Conservation (phyloP, 1,140 invertebrate genomes). For the Ostrea denselamellosa region DNA sequence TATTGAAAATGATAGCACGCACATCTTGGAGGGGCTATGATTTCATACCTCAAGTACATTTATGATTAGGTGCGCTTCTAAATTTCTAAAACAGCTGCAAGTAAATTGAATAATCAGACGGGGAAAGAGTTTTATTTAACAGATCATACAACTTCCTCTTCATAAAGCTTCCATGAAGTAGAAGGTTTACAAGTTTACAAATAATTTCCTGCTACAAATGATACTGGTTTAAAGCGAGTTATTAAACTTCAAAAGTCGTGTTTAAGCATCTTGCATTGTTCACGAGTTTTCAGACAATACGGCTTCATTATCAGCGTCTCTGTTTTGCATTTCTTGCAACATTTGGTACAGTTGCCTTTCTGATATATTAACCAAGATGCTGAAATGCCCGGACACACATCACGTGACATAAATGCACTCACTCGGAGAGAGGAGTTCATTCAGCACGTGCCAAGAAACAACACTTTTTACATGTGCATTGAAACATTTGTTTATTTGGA, state of each 20-base stretch:
- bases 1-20: constrained; percentile 32
- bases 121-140: constrained; percentile 22
- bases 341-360: constrained; percentile 8
- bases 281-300: constrained; percentile 29
- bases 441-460: constrained; percentile 10
- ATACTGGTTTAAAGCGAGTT: constrained; percentile 17
- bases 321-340: constrained; percentile 25
- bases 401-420: constrained; percentile 8
- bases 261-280: constrained; percentile 36
- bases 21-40: constrained; percentile 1
- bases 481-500: constrained; percentile 40
- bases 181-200: constrained; percentile 26
- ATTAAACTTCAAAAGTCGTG: constrained; percentile 38
- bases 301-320: constrained; percentile 12
- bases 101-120: constrained; percentile 39
- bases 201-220: constrained; percentile 31
- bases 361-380: not conserved
- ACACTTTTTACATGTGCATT: constrained; percentile 25
- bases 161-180: constrained; percentile 16
- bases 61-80: constrained; percentile 33
- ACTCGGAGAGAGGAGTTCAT: constrained; percentile 11
- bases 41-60: constrained; percentile 36
- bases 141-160: constrained; percentile 30
- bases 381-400: not conserved
- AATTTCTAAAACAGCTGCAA: constrained; percentile 38